Evolutionary conservation across 2,113 vertebrate species (phyloP), one percentile per base, ranked within the genome.

Genomic region (Oceanites oceanicus): DNA sequence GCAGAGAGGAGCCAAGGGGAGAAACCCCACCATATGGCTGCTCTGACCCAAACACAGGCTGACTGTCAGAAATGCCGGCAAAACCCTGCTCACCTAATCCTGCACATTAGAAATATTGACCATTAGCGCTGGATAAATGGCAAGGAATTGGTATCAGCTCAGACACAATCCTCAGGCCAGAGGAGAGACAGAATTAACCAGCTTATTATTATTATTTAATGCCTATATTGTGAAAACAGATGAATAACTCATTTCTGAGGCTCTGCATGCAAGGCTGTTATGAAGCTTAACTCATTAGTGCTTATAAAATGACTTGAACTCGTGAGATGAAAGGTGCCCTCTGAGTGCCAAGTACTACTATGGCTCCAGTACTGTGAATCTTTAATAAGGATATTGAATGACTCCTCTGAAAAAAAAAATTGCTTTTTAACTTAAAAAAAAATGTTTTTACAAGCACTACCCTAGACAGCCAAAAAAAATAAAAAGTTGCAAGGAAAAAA

Each of bases 201-300:
- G 78, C 59, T 96, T 90, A 86, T 94, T 95, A 95, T 92, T 96
- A 93, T 91, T 96, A 92, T 95, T 94, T 93, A 92, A 96, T 86
- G 80, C 56, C 32, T 2, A 17, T 76, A 49, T 87, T 95, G 91
- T 89, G 79, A 47, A 66, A 89, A 59, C 68, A 68, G 91, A 88
- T 71, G 94, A 97, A 93, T 89, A 92, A 93, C 75, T 78, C 12
- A 34, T 36, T 68, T 81, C 88, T 6, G 17, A 67, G 94, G 66
- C 83, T 84, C 82, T 49, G 86, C 25, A 40, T 45, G 49, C 26
- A 21, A 76, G 56, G 82, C 67, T 75, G 94, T 95, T 96, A 90
- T 10, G 80, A 84, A 88, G 83, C 88, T 92, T 92, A 95, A 94
- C 95, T 96, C 96, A 96, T 97, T 91, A 96, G 88, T 0, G 12